These are phyloP conservation scores for Iphiclides podalirius DNA, from an alignment of 2,888 invertebrate genomes.

Conservation along the genomic window DNA sequence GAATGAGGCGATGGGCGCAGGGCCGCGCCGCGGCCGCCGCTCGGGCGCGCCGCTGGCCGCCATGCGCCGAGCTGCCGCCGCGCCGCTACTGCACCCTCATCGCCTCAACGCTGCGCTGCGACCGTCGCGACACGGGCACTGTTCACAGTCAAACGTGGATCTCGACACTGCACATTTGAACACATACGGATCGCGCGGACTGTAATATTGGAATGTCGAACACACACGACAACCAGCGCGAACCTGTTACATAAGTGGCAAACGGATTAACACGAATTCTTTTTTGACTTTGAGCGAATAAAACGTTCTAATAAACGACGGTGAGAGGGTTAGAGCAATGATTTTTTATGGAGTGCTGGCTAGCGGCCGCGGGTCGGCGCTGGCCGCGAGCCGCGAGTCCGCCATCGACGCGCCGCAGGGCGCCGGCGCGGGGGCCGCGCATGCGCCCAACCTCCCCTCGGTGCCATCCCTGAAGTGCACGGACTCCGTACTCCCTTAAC, in stretches of 20 bases:
- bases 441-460: constrained; percentile 2
- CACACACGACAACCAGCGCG: not conserved
- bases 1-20: constrained; percentile 96
- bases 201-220: constrained; percentile 1
- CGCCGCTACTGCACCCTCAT: constrained; percentile 28
- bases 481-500: constrained; percentile 25
- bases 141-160: not conserved
- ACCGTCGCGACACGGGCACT: not conserved
- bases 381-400: constrained; percentile 19
- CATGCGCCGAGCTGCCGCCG: constrained; percentile 36
- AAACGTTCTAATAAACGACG: not conserved
- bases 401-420: constrained; percentile 23
- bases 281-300: not conserved
- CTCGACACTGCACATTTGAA: constrained; percentile 19
- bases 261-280: not conserved
- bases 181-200: constrained; percentile 15
- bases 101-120: constrained; percentile 12
- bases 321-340: not conserved
- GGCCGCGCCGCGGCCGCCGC: constrained; percentile 90
- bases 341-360: not conserved
- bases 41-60: constrained; percentile 48
- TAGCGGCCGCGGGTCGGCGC: constrained; percentile 20
- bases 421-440: constrained; percentile 14
- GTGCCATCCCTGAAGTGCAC: constrained; percentile 5
- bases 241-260: constrained; percentile 9